A percentile compares a stretch with the other conserved stretches of the same genome.
Conservation (phyloP, 2,113 vertebrate genomes). For the Synchiropus splendidus region DNA sequence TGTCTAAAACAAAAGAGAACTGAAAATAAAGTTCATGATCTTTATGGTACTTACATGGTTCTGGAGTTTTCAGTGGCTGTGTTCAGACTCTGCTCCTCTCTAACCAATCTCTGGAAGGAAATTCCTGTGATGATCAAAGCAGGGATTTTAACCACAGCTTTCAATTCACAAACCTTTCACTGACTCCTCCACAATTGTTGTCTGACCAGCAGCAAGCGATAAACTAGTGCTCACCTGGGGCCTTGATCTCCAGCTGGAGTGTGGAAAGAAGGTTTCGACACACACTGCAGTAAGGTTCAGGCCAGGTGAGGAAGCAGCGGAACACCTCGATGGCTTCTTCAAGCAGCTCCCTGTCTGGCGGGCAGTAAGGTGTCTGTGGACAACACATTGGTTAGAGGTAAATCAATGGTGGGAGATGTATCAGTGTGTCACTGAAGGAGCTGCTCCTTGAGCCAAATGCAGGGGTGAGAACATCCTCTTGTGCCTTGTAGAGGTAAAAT, state of each 20-base stretch:
- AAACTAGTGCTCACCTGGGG: slow-evolving; percentile 69
- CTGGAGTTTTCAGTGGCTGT: slow-evolving; percentile 65
- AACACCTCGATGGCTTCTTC: slow-evolving; percentile 73
- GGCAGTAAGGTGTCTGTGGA: slow-evolving; percentile 84
- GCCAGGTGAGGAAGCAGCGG: slow-evolving; percentile 88
- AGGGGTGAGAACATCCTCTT: neutral
- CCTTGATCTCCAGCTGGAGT: slow-evolving; percentile 80
- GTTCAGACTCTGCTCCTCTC: slow-evolving; percentile 81
- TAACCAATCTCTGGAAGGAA: slow-evolving; percentile 87
- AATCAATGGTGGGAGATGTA: neutral
- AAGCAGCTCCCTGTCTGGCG: slow-evolving; percentile 72
- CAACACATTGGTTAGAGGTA: no score
- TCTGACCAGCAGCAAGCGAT: neutral
- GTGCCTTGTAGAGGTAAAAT: neutral
- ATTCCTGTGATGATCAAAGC: slow-evolving; percentile 68
- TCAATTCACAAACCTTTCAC: neutral
- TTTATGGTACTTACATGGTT: slow-evolving; percentile 73
- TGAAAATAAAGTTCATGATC: neutral
- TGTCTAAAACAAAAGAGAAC: neutral
- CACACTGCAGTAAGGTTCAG: slow-evolving; percentile 81
- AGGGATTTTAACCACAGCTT: neutral
- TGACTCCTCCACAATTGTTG: neutral
- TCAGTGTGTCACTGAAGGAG: neutral
- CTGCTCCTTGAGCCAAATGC: neutral
- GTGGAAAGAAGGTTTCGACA: slow-evolving; percentile 78